Conservation (phyloP, 1,140 invertebrate genomes). For the Cheumatopsyche charites region DNA sequence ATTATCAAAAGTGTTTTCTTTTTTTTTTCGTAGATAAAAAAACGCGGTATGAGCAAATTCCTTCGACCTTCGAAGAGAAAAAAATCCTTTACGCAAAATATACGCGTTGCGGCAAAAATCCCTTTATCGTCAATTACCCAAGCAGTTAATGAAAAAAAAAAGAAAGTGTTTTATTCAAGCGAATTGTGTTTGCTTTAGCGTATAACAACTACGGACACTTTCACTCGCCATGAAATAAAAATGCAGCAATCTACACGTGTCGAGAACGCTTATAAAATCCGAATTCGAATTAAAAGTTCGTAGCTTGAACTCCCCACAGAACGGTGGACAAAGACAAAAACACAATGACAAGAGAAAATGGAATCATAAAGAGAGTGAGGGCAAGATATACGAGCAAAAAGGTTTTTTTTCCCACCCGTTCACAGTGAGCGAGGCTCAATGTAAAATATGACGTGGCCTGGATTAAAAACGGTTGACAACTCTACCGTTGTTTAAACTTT, state of each 20-base stretch:
- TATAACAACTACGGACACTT: not conserved
- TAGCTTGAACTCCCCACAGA: not conserved
- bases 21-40: not conserved
- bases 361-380: constrained; percentile 45
- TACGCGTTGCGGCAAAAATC: not conserved
- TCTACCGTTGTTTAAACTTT: no score
- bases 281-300: not conserved
- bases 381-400: constrained; percentile 37
- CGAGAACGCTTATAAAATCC: not conserved
- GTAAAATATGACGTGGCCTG: constrained; percentile 3
- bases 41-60: not conserved
- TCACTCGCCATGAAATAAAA: not conserved
- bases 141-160: no score
- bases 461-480: constrained; percentile 2
- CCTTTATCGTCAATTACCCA: no score
- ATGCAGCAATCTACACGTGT: no score
- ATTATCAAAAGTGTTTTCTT: constrained; percentile 15
- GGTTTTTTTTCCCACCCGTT: constrained; percentile 8
- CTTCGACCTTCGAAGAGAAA: not conserved
- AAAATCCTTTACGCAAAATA: not conserved
- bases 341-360: constrained; percentile 47
- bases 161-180: not conserved
- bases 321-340: constrained; percentile 44
- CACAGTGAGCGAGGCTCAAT: no score
- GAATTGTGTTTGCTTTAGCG: not conserved